Conservation (phyloP, 2,113 vertebrate genomes). For the Burhinus bistriatus region DNA sequence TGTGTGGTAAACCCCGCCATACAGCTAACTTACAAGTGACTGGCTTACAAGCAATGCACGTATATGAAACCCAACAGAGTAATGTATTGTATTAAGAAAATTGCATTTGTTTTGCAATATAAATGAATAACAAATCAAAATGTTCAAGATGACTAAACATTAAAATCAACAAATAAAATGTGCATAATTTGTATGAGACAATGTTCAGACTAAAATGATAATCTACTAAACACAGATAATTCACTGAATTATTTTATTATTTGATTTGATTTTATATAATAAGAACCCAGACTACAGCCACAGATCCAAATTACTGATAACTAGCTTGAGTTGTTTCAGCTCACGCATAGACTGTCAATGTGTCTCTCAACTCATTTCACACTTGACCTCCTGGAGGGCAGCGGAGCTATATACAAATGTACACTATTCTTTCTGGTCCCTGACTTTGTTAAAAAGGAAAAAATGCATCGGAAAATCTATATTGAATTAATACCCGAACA, state of each 20-base stretch:
- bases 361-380: conserved; percentile 37
- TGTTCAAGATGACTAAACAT: not conserved
- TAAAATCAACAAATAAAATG: not conserved
- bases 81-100: not conserved
- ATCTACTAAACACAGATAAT: not conserved
- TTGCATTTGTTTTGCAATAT: not conserved
- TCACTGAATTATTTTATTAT: not conserved
- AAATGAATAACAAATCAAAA: not conserved
- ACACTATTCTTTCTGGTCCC: not conserved
- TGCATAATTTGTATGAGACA: not conserved
- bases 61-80: not conserved
- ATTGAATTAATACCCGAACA: not conserved
- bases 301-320: conserved; percentile 36
- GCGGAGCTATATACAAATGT: not conserved
- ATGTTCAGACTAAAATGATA: not conserved
- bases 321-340: not conserved
- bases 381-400: conserved; percentile 23
- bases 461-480: conserved; percentile 11
- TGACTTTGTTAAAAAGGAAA: not conserved
- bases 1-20: not conserved
- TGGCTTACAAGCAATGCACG: not conserved
- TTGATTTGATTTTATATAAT: conserved; percentile 1
- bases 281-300: not conserved
- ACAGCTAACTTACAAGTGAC: not conserved
- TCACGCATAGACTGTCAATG: conserved; percentile 11